phyloP scores from a whole-genome alignment of 2,888 invertebrate species.

The Amiota communis region DNA sequence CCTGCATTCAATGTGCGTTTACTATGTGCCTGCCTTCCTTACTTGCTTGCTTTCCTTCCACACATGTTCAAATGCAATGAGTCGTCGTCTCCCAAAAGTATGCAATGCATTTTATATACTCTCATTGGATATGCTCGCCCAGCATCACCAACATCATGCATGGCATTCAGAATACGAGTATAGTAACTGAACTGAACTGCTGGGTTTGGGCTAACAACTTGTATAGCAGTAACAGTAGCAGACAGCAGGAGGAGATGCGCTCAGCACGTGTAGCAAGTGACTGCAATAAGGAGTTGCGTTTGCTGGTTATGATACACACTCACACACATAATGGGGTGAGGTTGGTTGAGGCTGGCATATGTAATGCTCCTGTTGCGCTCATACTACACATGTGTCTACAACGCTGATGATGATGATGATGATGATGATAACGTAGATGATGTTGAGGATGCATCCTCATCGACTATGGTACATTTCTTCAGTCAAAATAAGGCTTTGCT shows the following conservation, averaged over 20 bases:
- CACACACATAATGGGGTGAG: background rate
- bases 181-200: background rate
- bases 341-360: background rate
- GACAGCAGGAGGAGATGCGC: conserved; percentile 53
- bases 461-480: background rate
- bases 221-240: conserved; percentile 10
- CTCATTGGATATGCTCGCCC: background rate
- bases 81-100: conserved; percentile 8
- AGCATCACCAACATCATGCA: conserved; percentile 9
- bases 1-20: background rate
- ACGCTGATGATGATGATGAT: conserved; percentile 39
- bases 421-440: conserved; percentile 37
- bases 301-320: too few species aligned
- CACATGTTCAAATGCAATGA: too few species aligned
- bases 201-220: too few species aligned
- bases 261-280: conserved; percentile 66
- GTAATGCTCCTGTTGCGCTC: background rate
- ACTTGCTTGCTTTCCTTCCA: too few species aligned
- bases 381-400: conserved; percentile 25
- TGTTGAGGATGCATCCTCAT: conserved; percentile 14
- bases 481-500: too few species aligned
- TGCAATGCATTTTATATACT: conserved; percentile 19
- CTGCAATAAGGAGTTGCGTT: conserved; percentile 42
- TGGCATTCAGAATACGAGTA: background rate
- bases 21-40: conserved; percentile 34